Evolutionary conservation across 2,888 invertebrate genomes (phyloP).

Genomic region (Drosophila merina): DNA sequence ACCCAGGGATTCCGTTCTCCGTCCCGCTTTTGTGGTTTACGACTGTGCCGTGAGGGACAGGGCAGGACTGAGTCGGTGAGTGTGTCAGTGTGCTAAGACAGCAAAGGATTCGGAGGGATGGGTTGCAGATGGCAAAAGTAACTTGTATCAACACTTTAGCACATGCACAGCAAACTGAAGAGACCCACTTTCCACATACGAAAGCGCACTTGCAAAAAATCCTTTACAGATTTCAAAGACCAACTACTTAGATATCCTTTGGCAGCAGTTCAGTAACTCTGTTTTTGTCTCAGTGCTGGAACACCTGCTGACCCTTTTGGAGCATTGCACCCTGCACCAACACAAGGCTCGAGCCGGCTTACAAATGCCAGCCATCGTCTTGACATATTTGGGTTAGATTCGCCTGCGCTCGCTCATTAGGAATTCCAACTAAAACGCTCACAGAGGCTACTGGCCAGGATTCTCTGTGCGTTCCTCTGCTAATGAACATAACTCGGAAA

Average conservation of each 20-base stretch:
- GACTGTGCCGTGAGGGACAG: conserved; percentile 1
- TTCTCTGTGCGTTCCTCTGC: conserved; percentile 63
- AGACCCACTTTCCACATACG: conserved; percentile 52
- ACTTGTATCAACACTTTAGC: conserved; percentile 77
- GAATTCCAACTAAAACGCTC: conserved; percentile 36
- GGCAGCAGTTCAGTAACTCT: neutral
- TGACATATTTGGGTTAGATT: conserved; percentile 73
- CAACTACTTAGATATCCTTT: too few species aligned
- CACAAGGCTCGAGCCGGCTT: conserved; percentile 37
- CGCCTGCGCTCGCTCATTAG: conserved; percentile 27
- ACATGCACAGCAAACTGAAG: conserved; percentile 65
- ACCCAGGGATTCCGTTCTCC: conserved; percentile 14
- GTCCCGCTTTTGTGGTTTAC: conserved; percentile 20
- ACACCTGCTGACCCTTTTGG: conserved; percentile 69
- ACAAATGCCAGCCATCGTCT: conserved; percentile 57
- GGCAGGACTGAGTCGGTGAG: conserved; percentile 24
- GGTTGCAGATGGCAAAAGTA: conserved; percentile 54
- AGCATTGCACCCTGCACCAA: conserved; percentile 63
- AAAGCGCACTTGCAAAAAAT: conserved; percentile 6
- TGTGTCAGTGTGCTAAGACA: conserved; percentile 67
- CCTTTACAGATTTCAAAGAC: too few species aligned
- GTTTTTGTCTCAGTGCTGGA: conserved; percentile 1
- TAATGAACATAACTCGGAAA: conserved; percentile 77
- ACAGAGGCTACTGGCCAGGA: neutral
- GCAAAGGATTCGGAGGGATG: conserved; percentile 32